Conservation (phyloP, 2,888 invertebrate species). For the Diabrotica balteata region DNA sequence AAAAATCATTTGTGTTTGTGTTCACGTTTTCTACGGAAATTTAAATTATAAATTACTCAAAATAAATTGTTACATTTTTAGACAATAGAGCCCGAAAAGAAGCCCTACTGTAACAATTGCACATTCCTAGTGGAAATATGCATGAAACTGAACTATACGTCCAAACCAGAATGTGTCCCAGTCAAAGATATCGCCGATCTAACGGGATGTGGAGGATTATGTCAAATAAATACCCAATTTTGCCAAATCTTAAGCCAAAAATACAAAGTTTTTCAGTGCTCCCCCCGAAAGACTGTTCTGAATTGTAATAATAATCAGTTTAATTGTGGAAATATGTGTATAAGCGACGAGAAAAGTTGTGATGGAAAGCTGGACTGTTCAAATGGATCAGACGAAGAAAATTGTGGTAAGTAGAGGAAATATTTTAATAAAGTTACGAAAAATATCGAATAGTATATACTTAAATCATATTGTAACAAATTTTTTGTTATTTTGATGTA, state of each 20-base stretch:
- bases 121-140: slow-evolving; percentile 47
- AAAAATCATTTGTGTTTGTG: too few relatives aligned
- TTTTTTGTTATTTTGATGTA: too few relatives aligned
- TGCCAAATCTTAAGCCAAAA: slow-evolving; percentile 68
- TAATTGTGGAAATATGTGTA: slow-evolving; percentile 77
- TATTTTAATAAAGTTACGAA: too few relatives aligned
- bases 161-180: slow-evolving; percentile 50
- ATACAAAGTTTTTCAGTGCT: slow-evolving; percentile 63
- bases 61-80: slow-evolving; percentile 3
- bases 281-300: slow-evolving; percentile 65
- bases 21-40: too few relatives aligned
- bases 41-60: too few relatives aligned
- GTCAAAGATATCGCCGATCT: slow-evolving; percentile 54
- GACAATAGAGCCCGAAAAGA: slow-evolving; percentile 1
- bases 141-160: slow-evolving; percentile 49
- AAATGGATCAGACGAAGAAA: slow-evolving; percentile 75
- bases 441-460: too few relatives aligned
- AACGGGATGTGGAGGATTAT: slow-evolving; percentile 71
- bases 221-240: slow-evolving; percentile 69
- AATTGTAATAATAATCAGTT: slow-evolving; percentile 71
- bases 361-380: slow-evolving; percentile 78
- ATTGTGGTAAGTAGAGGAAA: slow-evolving; percentile 66
- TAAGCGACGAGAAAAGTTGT: slow-evolving; percentile 69
- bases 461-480: too few relatives aligned
- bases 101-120: slow-evolving; percentile 46